These are phyloP conservation scores for Avahi laniger DNA, from an alignment of 2,797 vertebrate species.

Conservation along the genomic window DNA sequence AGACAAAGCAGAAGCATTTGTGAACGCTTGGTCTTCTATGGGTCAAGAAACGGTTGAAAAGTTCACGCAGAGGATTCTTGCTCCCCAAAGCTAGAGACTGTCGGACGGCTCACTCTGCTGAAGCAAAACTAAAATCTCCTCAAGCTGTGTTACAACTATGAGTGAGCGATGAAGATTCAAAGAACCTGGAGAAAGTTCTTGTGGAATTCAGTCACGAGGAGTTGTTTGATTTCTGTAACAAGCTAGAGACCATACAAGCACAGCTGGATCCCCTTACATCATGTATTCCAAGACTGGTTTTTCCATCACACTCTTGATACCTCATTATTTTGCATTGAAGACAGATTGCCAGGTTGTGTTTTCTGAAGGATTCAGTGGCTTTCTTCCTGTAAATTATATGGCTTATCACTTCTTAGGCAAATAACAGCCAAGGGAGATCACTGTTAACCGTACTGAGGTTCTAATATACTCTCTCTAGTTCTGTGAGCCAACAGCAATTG, in stretches of 20 bases:
- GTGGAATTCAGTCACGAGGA: constrained; percentile 95
- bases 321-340: constrained; percentile 83
- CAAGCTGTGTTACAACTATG: constrained; percentile 93
- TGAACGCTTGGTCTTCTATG: constrained; percentile 88
- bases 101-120: constrained; percentile 93
- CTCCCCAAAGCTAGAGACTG: constrained; percentile 94
- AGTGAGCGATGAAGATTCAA: constrained; percentile 89
- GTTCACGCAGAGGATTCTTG: constrained; percentile 91
- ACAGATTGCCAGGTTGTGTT: constrained; percentile 81
- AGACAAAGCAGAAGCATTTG: constrained; percentile 93
- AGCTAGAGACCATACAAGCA: constrained; percentile 92
- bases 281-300: constrained; percentile 83
- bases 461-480: constrained; percentile 68
- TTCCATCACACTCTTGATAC: constrained; percentile 77
- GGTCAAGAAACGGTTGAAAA: constrained; percentile 93
- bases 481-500: constrained; percentile 54
- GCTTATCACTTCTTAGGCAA: constrained; percentile 80
- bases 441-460: constrained; percentile 62
- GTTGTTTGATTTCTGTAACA: constrained; percentile 97
- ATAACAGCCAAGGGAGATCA: constrained; percentile 69
- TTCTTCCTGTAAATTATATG: constrained; percentile 82
- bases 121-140: constrained; percentile 92
- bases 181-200: constrained; percentile 93
- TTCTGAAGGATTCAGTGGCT: constrained; percentile 80
- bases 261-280: constrained; percentile 92